Base-by-base conservation (phyloP, 2,113 vertebrate species). In the Gasterosteus aculeatus region DNA sequence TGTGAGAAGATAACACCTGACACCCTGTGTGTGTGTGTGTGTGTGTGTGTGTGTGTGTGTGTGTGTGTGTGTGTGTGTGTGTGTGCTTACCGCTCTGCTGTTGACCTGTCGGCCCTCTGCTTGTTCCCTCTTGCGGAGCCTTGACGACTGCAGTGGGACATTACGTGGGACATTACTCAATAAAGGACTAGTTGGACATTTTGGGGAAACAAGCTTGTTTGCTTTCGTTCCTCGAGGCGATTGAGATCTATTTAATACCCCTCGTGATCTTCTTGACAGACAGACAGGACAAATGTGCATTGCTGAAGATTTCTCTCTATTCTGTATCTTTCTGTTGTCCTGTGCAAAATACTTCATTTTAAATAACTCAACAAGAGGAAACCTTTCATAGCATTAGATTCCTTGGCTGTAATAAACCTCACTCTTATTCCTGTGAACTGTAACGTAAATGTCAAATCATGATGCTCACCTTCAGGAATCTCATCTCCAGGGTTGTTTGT, bases 61-160 rank as follows among this genome's bases (percentile, higher is more conserved):
- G 15, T 35, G 22, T 26, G 22, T 26, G 46, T 22, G 47, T 62
- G 65, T 63, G 42, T 72, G 39, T 62, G 65, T 38, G 15, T 42
- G 66, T 67, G 14, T 46, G 22, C 7, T 26, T 73, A 89, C 82
- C 79, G 16, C 29, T 46, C 15, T 60, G 72, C 41, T 64, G 39
- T 19, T 53, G 22, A 19, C 49, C 26, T 9, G 9, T 38, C 22
- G 64, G n/a, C 1, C 1, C 59, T 10, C 26, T 42, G 19, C 10
- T 7, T 51, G 15, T 1, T 66, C 49, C 66, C 5, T 8, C 18
- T 35, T 69, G 66, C 31, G 68, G 60, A 44, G 54, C 49, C 59
- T 15, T 75, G 62, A 2, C 22, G 54, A 10, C 81, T 85, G 47
- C 56, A 44, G 57, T n/a, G 29, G 7, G 49, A 63, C 60, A 72